Evolutionary conservation across 2,797 vertebrate species (phyloP), one percentile per base, ranked within the genome.

Genomic region (Loris lydekkerianus): DNA sequence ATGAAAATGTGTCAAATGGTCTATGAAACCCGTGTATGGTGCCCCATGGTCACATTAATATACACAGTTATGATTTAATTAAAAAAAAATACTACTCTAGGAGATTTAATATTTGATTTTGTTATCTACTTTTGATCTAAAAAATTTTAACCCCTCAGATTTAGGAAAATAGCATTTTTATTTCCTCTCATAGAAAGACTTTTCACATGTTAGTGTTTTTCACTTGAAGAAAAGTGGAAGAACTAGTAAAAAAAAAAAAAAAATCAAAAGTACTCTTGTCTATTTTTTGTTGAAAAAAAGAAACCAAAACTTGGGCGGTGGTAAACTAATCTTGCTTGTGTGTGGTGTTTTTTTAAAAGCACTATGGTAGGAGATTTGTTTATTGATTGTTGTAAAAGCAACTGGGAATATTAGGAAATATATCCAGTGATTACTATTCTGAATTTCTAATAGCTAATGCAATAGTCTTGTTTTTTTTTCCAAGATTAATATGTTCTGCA

Each of bases 101-200:
- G 31, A 91, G 11, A 14, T 88, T 93, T 91, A 90, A 46, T 80
- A 78, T 86, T 86, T 93, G 34, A 86, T 93, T 95, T 29, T 82
- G 94, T 18, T 92, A 4, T 92, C 40, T 90, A 85, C 13, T 73
- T 97, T 95, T 7, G 86, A 21, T 69, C 67, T 49, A 86, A 88
- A 87, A 23, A 70, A 83, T 61, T 92, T 49, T 73, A 63, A 25
- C 37, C 4, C 25, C 14, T 61, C 2, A 11, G 29, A 31, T 80
- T 93, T 85, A 67, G 43, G 56, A 75, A 86, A 89, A 75, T 86
- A 43, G 13, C 17, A 53, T 92, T 69, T 85, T 72, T 27, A 72
- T 70, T 85, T 49, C 20, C 37, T 96, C 31, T 82, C 72, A 65
- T 23, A 46, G 58, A 94, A 89, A 46, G 43, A 3, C 53, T 91